These are phyloP conservation scores for Leptopilina syphax DNA, from an alignment of 2,888 invertebrate species.

Conservation along the genomic window DNA sequence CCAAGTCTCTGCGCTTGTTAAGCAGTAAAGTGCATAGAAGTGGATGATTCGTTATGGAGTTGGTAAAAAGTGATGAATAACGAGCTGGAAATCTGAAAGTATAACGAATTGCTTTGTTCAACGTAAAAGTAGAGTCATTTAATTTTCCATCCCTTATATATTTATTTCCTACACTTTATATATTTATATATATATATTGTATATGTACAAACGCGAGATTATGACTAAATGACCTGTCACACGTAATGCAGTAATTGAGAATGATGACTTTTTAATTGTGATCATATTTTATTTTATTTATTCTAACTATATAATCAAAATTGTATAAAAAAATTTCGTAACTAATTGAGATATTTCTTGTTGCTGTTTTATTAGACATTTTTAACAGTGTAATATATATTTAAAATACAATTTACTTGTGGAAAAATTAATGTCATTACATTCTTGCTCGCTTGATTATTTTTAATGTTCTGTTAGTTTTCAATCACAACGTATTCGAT, in stretches of 20 bases:
- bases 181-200: too few relatives aligned
- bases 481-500: too few relatives aligned
- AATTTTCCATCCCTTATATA: conserved; percentile 20
- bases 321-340: background rate
- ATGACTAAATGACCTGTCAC: conserved; percentile 20
- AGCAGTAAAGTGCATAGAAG: conserved; percentile 40
- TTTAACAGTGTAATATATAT: too few relatives aligned
- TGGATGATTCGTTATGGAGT: conserved; percentile 33
- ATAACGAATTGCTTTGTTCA: conserved; percentile 47
- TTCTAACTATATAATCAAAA: background rate
- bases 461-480: too few relatives aligned
- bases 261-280: conserved; percentile 2
- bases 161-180: background rate
- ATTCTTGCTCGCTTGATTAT: too few relatives aligned
- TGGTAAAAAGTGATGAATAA: conserved; percentile 32
- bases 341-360: too few relatives aligned
- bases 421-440: too few relatives aligned
- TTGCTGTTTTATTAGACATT: too few relatives aligned
- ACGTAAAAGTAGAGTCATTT: conserved; percentile 28
- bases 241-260: background rate
- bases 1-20: conserved; percentile 41
- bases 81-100: conserved; percentile 43
- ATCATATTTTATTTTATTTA: background rate
- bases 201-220: background rate
- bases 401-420: too few relatives aligned